These are phyloP conservation scores for Clanis bilineata DNA, from an alignment of 2,888 invertebrate species.

Conservation along the genomic window DNA sequence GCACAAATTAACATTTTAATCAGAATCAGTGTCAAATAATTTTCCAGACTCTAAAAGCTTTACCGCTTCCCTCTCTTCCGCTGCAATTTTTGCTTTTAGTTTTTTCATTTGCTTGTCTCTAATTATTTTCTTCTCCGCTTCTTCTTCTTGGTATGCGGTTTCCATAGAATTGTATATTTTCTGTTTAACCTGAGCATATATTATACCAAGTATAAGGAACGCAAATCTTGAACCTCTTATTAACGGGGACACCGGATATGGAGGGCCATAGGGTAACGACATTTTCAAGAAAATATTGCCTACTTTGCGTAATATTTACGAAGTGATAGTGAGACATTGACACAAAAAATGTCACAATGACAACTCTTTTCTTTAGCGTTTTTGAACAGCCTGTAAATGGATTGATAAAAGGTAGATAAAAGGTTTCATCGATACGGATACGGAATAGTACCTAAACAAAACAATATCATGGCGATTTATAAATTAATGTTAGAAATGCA, in stretches of 20 bases:
- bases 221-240: constrained; percentile 62
- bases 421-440: neutral
- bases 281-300: constrained; percentile 32
- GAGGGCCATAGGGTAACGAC: constrained; percentile 59
- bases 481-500: neutral
- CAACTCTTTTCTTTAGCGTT: neutral
- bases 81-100: constrained; percentile 52
- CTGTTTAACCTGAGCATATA: constrained; percentile 61
- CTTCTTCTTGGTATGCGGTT: constrained; percentile 44
- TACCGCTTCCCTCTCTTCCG: constrained; percentile 53
- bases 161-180: constrained; percentile 51
- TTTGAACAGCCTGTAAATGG: neutral
- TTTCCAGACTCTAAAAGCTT: constrained; percentile 58
- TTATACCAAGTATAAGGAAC: constrained; percentile 59
- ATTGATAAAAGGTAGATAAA: neutral
- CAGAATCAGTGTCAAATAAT: constrained; percentile 40
- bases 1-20: constrained; percentile 7
- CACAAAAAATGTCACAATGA: neutral
- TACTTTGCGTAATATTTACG: neutral
- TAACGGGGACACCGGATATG: constrained; percentile 65
- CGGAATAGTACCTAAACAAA: neutral
- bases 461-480: neutral
- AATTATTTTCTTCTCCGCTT: constrained; percentile 55
- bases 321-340: neutral
- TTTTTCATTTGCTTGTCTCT: constrained; percentile 54